Evolutionary conservation across 1,140 invertebrate genomes (phyloP).

Genomic region (Lordiphosa mommai): DNA sequence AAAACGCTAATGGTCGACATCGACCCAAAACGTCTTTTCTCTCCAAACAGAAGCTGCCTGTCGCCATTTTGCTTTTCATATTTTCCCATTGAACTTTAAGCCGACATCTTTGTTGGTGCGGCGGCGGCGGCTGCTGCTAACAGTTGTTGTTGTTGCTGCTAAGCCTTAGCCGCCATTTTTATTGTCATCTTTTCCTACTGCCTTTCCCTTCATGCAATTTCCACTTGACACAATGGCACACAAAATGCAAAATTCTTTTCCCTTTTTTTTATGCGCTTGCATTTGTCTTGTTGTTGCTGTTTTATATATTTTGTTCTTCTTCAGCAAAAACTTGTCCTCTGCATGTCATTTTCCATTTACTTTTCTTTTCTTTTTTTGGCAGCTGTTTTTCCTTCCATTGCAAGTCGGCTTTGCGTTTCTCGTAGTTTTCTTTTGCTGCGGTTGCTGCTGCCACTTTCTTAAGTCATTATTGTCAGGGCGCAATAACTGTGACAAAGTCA

Average conservation of each 20-base stretch:
- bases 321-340: constrained; percentile 30
- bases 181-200: constrained; percentile 67
- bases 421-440: neutral
- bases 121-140: constrained; percentile 11
- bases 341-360: constrained; percentile 56
- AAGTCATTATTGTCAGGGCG: constrained; percentile 60
- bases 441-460: constrained; percentile 30
- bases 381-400: constrained; percentile 48
- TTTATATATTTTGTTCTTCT: neutral
- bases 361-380: constrained; percentile 44
- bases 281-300: constrained; percentile 6
- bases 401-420: constrained; percentile 47
- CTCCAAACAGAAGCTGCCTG: constrained; percentile 38
- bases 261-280: neutral
- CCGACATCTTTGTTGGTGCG: constrained; percentile 32
- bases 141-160: constrained; percentile 17
- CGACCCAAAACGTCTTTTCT: constrained; percentile 6
- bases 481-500: constrained; percentile 67
- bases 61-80: constrained; percentile 66
- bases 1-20: constrained; percentile 66
- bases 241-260: constrained; percentile 69
- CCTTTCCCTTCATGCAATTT: constrained; percentile 56
- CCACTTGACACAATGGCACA: constrained; percentile 76
- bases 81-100: constrained; percentile 68
- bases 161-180: constrained; percentile 58